Evolutionary conservation across 2,113 vertebrate species (phyloP), one percentile per base, ranked within the genome.

Genomic region (Odontesthes bonariensis): DNA sequence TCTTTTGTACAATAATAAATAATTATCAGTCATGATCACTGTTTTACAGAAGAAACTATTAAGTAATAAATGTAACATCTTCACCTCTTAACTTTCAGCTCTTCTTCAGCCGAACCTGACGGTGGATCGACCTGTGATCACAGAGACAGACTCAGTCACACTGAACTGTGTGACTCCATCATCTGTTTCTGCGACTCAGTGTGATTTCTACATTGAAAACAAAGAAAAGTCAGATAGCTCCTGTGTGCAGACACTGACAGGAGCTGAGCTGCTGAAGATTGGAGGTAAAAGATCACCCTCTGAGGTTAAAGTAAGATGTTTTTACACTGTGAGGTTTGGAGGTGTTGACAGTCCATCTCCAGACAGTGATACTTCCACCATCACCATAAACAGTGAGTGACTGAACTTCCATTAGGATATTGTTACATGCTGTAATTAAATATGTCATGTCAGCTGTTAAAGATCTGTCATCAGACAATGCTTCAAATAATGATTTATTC

Each of bases 81-180:
- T 27, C 13, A 20, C 0, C 5, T 79, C 11, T 72, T 20, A 61
- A 19, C 10, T 68, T 80, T 63, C 33, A 76, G 62, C 11, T 8
- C 23, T 35, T 66, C 27, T 23, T 75, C 63, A 1, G 32, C 79
- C 81, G 20, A 58, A 38, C 6, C 14, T 86, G 38, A 60, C 4
- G 9, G 62, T 79, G 68, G 49, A 58, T 65, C 54, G 32, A 55
- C 1, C 0, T 0, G 0, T 56, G 58, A 76, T 79, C 62, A 61
- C 6, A 46, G 75, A 82, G 6, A 69, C 20, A 32, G 75, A 79
- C 54, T 75, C 53, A 12, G 79, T 79, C 47, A 64, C 62, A 46
- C 1, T 86, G 60, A 65, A 8, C 32, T 86, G 68, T 79, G 17
- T 27, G 49, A 10, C 33, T 61, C 54, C 72, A n/a, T 32, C 75